A percentile compares a stretch with the other conserved stretches of the same genome.
Evolutionary conservation across 1,140 invertebrate genomes (phyloP).

Genomic region (Spodoptera frugiperda): DNA sequence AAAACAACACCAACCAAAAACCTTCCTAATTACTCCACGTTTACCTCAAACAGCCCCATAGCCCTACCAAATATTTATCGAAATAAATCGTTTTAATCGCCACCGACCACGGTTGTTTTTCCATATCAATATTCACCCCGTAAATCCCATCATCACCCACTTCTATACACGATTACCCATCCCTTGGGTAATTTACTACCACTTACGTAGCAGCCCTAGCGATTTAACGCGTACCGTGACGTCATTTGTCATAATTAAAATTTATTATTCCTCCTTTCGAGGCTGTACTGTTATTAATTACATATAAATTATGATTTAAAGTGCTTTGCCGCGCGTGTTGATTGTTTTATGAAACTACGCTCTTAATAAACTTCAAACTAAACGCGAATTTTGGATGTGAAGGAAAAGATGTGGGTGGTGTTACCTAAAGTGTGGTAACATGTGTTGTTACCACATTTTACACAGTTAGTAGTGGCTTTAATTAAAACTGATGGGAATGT

Average conservation of each 20-base stretch:
- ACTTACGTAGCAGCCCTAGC: constrained; percentile 46
- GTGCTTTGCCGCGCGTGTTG: constrained; percentile 4
- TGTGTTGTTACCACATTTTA: too few relatives aligned
- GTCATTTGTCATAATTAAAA: constrained; percentile 65
- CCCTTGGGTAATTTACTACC: constrained; percentile 41
- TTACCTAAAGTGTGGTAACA: too few relatives aligned
- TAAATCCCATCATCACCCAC: constrained; percentile 33
- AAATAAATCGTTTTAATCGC: constrained; percentile 21
- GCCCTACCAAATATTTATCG: constrained; percentile 11
- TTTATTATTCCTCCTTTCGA: constrained; percentile 62
- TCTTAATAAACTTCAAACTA: neutral
- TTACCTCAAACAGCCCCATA: too few relatives aligned
- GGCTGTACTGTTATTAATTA: constrained; percentile 62
- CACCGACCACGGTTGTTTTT: neutral
- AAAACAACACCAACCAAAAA: too few relatives aligned
- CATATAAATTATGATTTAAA: constrained; percentile 57
- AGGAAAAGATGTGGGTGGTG: too few relatives aligned
- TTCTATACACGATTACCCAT: constrained; percentile 29
- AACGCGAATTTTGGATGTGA: too few relatives aligned
- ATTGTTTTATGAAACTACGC: constrained; percentile 18
- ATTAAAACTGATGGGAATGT: too few relatives aligned
- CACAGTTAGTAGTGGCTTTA: too few relatives aligned
- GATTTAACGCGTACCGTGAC: constrained; percentile 45
- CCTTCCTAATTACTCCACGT: too few relatives aligned
- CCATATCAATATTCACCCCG: constrained; percentile 13